Percentiles rank a stretch among this genome's conserved stretches.
Conservation (phyloP, 2,888 invertebrate species). For the Plebejus anna region DNA sequence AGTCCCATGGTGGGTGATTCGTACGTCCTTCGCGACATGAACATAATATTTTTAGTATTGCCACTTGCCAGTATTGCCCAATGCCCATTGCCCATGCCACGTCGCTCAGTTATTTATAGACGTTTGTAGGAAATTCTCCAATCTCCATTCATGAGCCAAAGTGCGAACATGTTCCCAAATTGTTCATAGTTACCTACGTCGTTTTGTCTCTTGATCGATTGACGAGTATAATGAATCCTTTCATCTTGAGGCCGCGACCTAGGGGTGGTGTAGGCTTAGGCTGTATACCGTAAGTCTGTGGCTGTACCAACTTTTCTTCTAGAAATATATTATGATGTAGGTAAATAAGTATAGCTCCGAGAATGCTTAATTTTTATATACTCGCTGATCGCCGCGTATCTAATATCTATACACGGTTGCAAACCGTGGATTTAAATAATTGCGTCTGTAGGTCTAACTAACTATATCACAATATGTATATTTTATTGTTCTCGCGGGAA, state of each 20-base stretch:
- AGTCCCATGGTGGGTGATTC: too few relatives aligned
- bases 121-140: constrained; percentile 16
- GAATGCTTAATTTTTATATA: neutral
- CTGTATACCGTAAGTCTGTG: too few relatives aligned
- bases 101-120: neutral
- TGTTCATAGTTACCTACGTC: neutral
- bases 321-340: too few relatives aligned
- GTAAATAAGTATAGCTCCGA: too few relatives aligned
- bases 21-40: too few relatives aligned
- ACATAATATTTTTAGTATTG: too few relatives aligned
- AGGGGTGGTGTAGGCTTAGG: too few relatives aligned
- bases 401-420: neutral
- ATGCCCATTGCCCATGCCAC: too few relatives aligned
- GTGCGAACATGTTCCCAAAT: constrained; percentile 3
- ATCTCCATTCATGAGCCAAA: neutral
- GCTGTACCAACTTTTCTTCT: too few relatives aligned
- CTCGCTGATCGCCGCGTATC: neutral
- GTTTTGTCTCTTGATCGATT: neutral
- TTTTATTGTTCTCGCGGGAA: constrained; percentile 4
- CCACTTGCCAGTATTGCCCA: too few relatives aligned
- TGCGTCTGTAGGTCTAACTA: neutral
- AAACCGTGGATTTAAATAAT: neutral
- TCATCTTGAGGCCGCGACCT: too few relatives aligned
- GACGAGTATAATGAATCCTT: too few relatives aligned
- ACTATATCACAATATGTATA: neutral